These are phyloP conservation scores for Theodoxus fluviatilis DNA, from an alignment of 2,888 invertebrate genomes.

Conservation along the genomic window DNA sequence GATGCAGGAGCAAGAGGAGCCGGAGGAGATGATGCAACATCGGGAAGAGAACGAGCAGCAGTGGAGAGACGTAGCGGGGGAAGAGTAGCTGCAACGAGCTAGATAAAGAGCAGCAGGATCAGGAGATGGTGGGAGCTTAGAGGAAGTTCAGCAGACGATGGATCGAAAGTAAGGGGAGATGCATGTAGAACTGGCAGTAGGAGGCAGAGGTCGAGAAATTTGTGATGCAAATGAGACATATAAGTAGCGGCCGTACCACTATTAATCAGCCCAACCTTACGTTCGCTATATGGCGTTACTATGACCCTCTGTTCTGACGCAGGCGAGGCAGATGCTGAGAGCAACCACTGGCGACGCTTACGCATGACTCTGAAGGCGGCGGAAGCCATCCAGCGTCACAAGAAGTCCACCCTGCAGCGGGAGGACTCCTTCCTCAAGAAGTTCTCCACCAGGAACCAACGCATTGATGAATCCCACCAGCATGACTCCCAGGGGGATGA, in stretches of 20 bases:
- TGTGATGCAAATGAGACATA: too few relatives aligned
- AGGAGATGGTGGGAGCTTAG: not conserved
- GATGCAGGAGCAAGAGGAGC: not conserved
- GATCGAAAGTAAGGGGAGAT: not conserved
- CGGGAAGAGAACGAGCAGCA: not conserved
- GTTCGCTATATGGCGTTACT: not conserved
- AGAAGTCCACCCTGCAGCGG: slow-evolving; percentile 49
- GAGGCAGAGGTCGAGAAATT: slow-evolving; percentile 7
- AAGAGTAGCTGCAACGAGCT: not conserved
- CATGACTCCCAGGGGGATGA: slow-evolving; percentile 24
- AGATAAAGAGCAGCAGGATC: not conserved
- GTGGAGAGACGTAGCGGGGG: not conserved
- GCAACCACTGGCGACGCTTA: slow-evolving; percentile 83
- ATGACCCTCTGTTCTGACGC: not conserved
- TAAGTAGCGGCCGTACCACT: too few relatives aligned
- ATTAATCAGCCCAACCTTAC: too few relatives aligned
- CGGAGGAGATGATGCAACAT: not conserved
- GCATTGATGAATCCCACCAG: slow-evolving; percentile 37
- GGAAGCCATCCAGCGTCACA: slow-evolving; percentile 42
- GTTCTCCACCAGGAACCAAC: slow-evolving; percentile 85
- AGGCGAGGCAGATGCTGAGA: not conserved
- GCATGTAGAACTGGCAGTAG: not conserved
- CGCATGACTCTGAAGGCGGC: slow-evolving; percentile 75
- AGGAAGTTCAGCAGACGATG: too few relatives aligned
- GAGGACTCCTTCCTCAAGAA: slow-evolving; percentile 79